Evolutionary conservation across 2,888 invertebrate genomes (phyloP), one percentile per base, ranked within the genome.

Genomic region (Chirona hameri): DNA sequence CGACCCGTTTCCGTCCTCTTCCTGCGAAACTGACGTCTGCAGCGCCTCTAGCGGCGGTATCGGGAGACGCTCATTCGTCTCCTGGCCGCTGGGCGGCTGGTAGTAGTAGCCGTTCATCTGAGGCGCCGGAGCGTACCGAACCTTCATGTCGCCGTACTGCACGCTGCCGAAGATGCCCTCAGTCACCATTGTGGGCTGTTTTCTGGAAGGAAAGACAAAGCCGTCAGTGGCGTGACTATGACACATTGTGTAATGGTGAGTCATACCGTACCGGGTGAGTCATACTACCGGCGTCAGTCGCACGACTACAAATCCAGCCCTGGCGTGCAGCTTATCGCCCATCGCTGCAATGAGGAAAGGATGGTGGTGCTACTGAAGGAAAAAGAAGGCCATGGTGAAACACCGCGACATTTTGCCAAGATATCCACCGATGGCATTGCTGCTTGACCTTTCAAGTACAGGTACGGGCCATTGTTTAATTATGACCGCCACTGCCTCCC

Each of bases 1-100:
- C 87, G 95, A 94, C 9, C 76, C 46, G 39, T 39, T 39, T 18
- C 7, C 76, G 5, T 4, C 24, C 10, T 21, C 46, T 0, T 76
- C 46, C 76, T 76, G 39, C 24, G 9, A 21, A 39, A 1, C 21
- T 9, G 46, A 24, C 46, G 46, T 24, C 76, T 18, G 76, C 76
- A 76, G 27, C 65, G 65, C 65, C 65, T 65, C 65, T 65, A 27
- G 65, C 27, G 65, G 27, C 65, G 65, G n/a, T 9, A 27, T 9
- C 65, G n/a, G 65, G 10, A 27, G 46, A 10, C 24, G 18, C 24
- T 46, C 76, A 2, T 76, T 31, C 21, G 24, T 24, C 39, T 76
- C 24, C 1, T 21, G 39, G 24, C 9, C 46, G 76, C 24, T 15
- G 24, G 24, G 21, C 18, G 76, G 76, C 46, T 18, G 46, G 76